A percentile compares a stretch with the other conserved stretches of the same genome.
These are phyloP conservation scores for Bufo bufo DNA, from an alignment of 2,113 vertebrate genomes.

Conservation along the genomic window DNA sequence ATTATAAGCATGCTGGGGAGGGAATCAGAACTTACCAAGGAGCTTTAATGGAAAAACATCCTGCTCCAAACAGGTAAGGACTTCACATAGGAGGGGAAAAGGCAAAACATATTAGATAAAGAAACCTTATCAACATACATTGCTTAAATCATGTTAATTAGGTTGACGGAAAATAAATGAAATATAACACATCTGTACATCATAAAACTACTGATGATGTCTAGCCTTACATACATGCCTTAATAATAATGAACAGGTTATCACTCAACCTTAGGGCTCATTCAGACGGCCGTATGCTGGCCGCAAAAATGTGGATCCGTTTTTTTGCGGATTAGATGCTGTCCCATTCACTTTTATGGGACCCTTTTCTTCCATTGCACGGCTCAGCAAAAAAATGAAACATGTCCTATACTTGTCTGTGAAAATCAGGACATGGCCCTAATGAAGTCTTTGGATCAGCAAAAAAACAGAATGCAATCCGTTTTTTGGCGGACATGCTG, in stretches of 20 bases:
- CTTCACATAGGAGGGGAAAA: conserved; percentile 85
- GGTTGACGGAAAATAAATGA: not conserved
- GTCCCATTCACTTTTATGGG: no score
- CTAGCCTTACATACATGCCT: not conserved
- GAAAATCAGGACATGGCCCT: no score
- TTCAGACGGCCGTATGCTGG: no score
- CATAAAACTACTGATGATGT: not conserved
- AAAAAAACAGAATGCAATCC: no score
- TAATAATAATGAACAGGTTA: not conserved
- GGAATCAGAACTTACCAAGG: conserved; percentile 96
- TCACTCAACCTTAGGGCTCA: no score
- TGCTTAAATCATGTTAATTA: conserved; percentile 63
- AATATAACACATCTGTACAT: not conserved
- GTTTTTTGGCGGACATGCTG: no score
- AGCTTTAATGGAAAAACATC: conserved; percentile 99
- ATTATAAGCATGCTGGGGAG: conserved; percentile 84
- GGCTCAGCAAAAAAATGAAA: no score
- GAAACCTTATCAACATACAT: conserved; percentile 80
- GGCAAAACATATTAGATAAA: conserved; percentile 90
- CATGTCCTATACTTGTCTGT: no score
- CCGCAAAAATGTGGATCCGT: no score
- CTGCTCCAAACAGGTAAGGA: conserved; percentile 99
- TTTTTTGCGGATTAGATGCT: no score
- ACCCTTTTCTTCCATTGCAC: no score
- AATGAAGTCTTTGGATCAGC: no score